phyloP scores from a whole-genome alignment of 2,113 vertebrate species.

The Trichomycterus rosablanca region DNA sequence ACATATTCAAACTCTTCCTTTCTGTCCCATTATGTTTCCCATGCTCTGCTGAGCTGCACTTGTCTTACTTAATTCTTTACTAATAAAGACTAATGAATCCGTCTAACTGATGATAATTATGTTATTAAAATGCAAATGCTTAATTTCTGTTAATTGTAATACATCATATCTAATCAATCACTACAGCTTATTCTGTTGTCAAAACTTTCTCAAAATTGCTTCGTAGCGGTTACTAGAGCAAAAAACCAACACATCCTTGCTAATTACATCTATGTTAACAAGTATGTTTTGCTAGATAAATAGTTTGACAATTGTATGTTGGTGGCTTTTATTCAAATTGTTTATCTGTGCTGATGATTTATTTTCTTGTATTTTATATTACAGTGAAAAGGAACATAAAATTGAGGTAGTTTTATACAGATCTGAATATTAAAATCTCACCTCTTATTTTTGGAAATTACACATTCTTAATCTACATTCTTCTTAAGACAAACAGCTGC shows the following conservation, averaged over 20 bases:
- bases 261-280: constrained; percentile 23
- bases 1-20: constrained; percentile 32
- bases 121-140: constrained; percentile 98
- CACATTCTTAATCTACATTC: no score
- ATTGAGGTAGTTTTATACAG: neutral
- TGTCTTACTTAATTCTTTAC: constrained; percentile 70
- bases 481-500: no score
- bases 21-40: constrained; percentile 55
- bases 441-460: no score
- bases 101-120: constrained; percentile 87
- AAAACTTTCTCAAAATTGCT: constrained; percentile 44
- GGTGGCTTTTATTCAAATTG: neutral
- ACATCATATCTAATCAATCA: constrained; percentile 86
- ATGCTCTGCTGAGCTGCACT: constrained; percentile 68
- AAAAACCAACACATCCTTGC: constrained; percentile 3
- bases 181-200: constrained; percentile 56
- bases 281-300: constrained; percentile 26
- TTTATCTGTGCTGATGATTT: neutral
- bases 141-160: constrained; percentile 87
- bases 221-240: constrained; percentile 13
- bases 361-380: neutral
- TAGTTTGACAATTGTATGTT: neutral
- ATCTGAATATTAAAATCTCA: neutral
- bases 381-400: neutral
- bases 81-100: constrained; percentile 97